Conservation (phyloP, 1,140 invertebrate genomes). For the Caerostris extrusa region DNA sequence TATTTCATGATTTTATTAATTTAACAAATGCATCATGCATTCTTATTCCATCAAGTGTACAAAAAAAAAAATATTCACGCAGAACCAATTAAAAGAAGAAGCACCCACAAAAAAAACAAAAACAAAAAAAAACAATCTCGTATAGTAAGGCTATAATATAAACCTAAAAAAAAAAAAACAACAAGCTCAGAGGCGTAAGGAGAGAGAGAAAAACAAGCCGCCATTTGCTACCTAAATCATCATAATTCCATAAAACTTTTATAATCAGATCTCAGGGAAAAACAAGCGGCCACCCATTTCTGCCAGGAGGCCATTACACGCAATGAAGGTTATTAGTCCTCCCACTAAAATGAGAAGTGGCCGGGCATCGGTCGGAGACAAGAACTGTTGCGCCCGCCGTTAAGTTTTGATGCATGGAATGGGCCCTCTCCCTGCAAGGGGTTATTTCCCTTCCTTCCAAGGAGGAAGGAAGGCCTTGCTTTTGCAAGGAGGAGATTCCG, state of each 20-base stretch:
- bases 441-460: conserved; percentile 65
- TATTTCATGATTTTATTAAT: too few relatives aligned
- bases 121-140: too few relatives aligned
- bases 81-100: too few relatives aligned
- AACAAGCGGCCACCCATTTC: not conserved
- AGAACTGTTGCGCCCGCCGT: conserved; percentile 73
- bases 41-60: too few relatives aligned
- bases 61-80: too few relatives aligned
- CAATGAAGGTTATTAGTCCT: conserved; percentile 52
- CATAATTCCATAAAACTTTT: conserved; percentile 50
- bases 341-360: conserved; percentile 58
- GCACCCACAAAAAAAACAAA: too few relatives aligned
- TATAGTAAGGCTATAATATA: too few relatives aligned
- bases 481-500: conserved; percentile 41
- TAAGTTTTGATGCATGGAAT: conserved; percentile 76
- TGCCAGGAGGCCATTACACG: conserved; percentile 32
- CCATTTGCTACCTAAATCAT: conserved; percentile 3
- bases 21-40: too few relatives aligned
- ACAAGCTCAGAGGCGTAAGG: not conserved
- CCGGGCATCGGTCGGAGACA: conserved; percentile 27
- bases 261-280: not conserved
- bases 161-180: not conserved
- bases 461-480: not conserved
- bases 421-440: conserved; percentile 53
- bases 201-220: not conserved